Evolutionary conservation across 2,888 invertebrate genomes (phyloP), one percentile per base, ranked within the genome.

Genomic region (Cataglyphis altisquamis): DNA sequence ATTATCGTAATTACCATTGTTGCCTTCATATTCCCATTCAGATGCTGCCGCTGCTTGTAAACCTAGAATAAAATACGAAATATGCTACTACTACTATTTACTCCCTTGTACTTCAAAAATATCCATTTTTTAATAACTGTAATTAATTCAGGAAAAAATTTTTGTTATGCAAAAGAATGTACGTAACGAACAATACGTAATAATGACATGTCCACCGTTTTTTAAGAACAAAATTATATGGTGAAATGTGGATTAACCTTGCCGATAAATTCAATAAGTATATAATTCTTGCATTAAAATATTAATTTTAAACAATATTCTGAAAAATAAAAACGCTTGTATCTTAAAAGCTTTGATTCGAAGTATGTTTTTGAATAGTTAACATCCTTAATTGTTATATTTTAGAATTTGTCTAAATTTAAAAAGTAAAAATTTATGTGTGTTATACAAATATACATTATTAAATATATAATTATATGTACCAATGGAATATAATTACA

Each of bases 21-120:
- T 84, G 5, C 92, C 92, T 86, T 83, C 84, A 67, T 93, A 93
- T n/a, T 87, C 77, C 93, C 93, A 93, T 32, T 89, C 84, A 8
- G 55, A 81, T 45, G 87, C 89, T 36, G 80, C 62, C 57, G 75
- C 88, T 64, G 70, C 25, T 48, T 75, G 87, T 41, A 90, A 45
- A 70, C 87, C 92, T 92, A 86, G 88, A 91, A 90, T 77, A 29
- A 36, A 48, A 0, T 15, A 45, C 10, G 63, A 62, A 57, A 21
- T n/a, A 48, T 1, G 9, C 48, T 18, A 45, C 15, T 15, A 45
- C 45, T 45, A 3, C 25, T 41, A 12, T 15, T 41, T 41, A 3
- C n/a, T 41, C 41, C 1, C 60, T 68, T 80, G 18, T 9, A 18
- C 2, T n/a, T 18, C 15, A 45, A 36, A 36, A n/a, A n/a, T 45